phyloP scores from a whole-genome alignment of 2,113 vertebrate genomes.

The Capra hircus region DNA sequence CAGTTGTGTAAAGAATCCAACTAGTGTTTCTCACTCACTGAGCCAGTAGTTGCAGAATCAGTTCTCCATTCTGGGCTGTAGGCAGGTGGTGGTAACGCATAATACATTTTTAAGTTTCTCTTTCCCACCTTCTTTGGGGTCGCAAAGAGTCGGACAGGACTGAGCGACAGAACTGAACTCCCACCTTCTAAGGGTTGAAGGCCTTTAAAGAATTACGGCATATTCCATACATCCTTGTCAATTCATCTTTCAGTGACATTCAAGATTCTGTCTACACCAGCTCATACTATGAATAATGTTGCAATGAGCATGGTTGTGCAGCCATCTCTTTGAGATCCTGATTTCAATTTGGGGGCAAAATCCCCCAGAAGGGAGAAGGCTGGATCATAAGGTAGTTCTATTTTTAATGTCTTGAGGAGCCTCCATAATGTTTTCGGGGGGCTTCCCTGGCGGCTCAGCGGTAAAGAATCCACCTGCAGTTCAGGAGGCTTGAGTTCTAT shows the following conservation, averaged over 20 bases:
- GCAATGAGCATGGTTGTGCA: accelerated
- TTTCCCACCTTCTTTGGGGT: neutral
- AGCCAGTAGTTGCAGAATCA: neutral
- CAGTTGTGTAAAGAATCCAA: neutral
- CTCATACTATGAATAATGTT: too few species aligned
- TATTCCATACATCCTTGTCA: too few species aligned
- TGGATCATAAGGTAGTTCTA: too few species aligned
- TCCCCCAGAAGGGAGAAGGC: neutral
- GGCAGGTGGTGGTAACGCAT: accelerated
- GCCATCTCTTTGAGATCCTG: neutral
- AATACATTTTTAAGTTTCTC: neutral
- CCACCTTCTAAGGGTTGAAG: neutral
- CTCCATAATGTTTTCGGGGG: neutral
- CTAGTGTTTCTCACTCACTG: neutral
- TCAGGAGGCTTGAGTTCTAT: neutral
- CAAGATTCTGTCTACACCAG: too few species aligned
- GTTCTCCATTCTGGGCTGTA: neutral
- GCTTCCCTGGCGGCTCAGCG: accelerated
- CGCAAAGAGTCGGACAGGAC: neutral
- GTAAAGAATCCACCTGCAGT: neutral
- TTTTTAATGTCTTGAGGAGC: neutral
- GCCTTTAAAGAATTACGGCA: neutral
- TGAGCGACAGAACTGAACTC: neutral
- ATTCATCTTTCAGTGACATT: accelerated
- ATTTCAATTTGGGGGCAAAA: neutral